phyloP scores from a whole-genome alignment of 2,797 vertebrate species.

The Cynopterus sphinx region DNA sequence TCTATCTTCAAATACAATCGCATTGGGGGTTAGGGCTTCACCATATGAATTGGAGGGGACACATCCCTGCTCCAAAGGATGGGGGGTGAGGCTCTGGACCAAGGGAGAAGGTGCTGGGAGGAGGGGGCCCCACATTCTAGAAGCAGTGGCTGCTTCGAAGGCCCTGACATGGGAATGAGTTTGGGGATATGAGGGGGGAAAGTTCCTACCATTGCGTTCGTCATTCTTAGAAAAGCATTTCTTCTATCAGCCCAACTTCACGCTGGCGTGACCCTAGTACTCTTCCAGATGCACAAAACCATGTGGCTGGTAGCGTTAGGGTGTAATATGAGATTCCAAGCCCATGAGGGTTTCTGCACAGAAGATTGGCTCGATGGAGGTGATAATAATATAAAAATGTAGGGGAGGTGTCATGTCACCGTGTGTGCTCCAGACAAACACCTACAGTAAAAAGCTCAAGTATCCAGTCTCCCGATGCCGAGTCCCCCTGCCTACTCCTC shows the following conservation, averaged over 20 bases:
- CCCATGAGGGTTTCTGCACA: fast-evolving
- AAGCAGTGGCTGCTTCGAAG: not conserved
- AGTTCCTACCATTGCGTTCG: not conserved
- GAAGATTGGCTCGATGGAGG: not conserved
- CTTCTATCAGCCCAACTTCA: not conserved
- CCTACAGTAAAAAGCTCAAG: not conserved
- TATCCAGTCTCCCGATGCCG: not conserved
- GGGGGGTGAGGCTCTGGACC: not conserved
- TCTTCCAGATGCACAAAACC: not conserved
- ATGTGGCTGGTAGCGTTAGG: not conserved
- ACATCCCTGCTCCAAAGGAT: not conserved
- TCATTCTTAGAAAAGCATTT: not conserved
- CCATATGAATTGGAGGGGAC: fast-evolving
- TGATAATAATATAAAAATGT: fast-evolving
- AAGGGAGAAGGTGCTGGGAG: no score
- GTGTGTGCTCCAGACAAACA: no score
- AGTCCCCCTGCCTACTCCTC: fast-evolving
- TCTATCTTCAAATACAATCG: not conserved
- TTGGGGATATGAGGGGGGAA: not conserved
- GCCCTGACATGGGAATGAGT: not conserved
- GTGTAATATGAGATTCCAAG: not conserved
- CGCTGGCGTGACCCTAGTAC: fast-evolving
- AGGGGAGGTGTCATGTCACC: fast-evolving
- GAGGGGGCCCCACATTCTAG: not conserved
- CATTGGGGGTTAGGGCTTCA: not conserved